phyloP scores from a whole-genome alignment of 2,797 vertebrate species.

The Pristis pectinata region DNA sequence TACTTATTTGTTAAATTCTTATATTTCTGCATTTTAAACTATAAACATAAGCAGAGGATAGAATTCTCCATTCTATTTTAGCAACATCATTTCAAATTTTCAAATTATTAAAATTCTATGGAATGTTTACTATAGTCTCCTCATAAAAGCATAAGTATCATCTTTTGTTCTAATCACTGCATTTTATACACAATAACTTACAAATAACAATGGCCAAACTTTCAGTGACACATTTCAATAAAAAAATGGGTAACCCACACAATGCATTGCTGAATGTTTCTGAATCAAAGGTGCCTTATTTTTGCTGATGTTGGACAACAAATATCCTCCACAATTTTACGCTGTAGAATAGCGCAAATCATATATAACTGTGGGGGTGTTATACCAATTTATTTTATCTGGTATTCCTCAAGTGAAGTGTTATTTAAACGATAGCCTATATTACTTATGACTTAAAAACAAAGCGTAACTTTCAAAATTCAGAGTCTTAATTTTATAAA shows the following conservation, averaged over 20 bases:
- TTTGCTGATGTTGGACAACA: neutral
- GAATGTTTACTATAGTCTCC: neutral
- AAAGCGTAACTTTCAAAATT: neutral
- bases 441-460: neutral
- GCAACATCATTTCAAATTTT: neutral
- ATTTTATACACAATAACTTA: neutral
- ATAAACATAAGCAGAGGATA: too few species aligned
- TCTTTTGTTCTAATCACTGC: neutral
- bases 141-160: neutral
- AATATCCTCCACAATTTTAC: neutral
- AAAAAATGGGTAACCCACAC: neutral
- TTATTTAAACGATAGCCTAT: neutral
- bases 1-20: neutral
- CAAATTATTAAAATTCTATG: neutral
- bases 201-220: neutral
- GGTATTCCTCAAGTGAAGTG: neutral
- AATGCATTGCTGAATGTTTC: neutral
- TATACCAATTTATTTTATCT: neutral
- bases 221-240: neutral
- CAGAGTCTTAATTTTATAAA: neutral
- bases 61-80: neutral
- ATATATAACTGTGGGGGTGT: too few species aligned
- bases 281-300: neutral
- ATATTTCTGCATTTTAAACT: neutral
- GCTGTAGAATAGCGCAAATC: neutral